These are phyloP conservation scores for Helogale parvula DNA, from an alignment of 2,113 vertebrate genomes.

Conservation along the genomic window DNA sequence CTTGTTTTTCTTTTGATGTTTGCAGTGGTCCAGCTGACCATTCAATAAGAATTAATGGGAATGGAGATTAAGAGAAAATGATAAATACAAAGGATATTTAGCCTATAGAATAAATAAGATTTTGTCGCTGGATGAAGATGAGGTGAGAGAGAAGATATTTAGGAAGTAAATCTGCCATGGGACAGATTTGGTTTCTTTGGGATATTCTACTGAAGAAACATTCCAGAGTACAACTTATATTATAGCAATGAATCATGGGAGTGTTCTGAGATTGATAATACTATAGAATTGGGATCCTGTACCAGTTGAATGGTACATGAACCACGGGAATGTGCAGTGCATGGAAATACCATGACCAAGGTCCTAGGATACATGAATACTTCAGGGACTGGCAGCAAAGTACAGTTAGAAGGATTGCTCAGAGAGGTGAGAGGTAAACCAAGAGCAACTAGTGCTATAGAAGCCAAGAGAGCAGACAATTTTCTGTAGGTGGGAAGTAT, in stretches of 20 bases:
- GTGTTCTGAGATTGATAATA: not conserved
- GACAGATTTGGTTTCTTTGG: not conserved
- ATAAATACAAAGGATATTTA: not conserved
- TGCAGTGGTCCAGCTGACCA: not conserved
- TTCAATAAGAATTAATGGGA: not conserved
- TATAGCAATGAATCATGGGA: not conserved
- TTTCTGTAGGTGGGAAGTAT: not conserved
- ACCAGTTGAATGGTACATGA: not conserved
- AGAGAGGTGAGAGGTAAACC: not conserved
- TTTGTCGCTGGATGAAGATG: not conserved
- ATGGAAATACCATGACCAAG: not conserved
- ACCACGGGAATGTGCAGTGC: accelerated
- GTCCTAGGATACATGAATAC: too few species aligned
- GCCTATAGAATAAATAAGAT: not conserved
- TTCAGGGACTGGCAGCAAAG: not conserved
- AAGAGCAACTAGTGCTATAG: not conserved
- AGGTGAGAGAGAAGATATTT: not conserved
- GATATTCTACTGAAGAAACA: not conserved
- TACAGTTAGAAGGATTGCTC: not conserved
- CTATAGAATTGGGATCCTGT: not conserved
- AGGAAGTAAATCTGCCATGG: not conserved
- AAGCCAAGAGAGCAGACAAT: not conserved
- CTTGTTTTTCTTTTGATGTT: not conserved
- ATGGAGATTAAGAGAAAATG: not conserved
- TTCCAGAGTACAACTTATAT: not conserved